Base-by-base conservation (phyloP, 2,113 vertebrate genomes). In the Gorsachius goisagi region DNA sequence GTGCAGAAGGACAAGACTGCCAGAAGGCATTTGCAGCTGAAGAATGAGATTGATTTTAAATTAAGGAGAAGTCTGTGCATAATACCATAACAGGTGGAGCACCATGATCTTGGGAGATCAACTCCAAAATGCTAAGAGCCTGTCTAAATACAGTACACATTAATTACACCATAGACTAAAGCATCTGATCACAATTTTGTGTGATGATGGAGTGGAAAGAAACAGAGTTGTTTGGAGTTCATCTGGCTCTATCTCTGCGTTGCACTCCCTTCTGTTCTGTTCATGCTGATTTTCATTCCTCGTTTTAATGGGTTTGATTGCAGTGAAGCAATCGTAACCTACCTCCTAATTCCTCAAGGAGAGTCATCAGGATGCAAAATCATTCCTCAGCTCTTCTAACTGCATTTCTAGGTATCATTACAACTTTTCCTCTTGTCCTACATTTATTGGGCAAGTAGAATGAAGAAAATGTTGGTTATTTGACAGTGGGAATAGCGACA, bases 401-500 rank as follows among this genome's bases (percentile, higher is more conserved):
- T 63, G 15, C 39, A 60, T 49, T 74, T 64, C 37, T 11, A 47
- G 22, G 11, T 33, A 41, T 5, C 24, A 3, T 45, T 30, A 7
- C 28, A 30, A n/a, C 28, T 53, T 76, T 33, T 56, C 39, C 39
- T 6, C 2, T 1, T 50, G 27, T 27, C 33, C 72, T 64, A 11
- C 55, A 58, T 15, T 19, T 53, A 9, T 6, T 2, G 23, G 21
- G 11, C 39, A 24, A 60, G 41, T 4, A 3, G 68, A 85, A 52
- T 0, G 21, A n/a, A 33, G 47, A 4, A 35, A n/a, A 55, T 15
- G 9, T 6, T 64, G 3, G 0, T n/a, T 78, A 13, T 30, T 37
- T 79, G 35, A 49, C 41, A 23, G 37, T 62, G 69, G 50, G 32
- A 89, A 90, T 15, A 95, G 94, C 63, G 82, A 79, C 94, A 95